Evolutionary conservation across 2,888 invertebrate species (phyloP).

Genomic region (Chirona hameri): DNA sequence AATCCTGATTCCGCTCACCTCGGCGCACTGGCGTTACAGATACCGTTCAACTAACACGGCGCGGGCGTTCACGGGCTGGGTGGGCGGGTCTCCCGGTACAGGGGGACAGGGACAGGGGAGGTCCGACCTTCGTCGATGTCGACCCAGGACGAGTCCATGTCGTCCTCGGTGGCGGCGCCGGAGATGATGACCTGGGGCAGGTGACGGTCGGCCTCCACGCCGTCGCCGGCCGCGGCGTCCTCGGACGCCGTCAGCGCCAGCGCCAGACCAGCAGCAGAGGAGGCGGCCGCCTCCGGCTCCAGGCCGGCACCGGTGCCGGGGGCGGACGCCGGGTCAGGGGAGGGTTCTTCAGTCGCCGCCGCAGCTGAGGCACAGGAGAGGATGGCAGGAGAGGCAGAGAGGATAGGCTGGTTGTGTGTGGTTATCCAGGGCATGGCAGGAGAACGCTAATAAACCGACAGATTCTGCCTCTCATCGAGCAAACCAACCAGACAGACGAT

Average conservation of each 20-base stretch:
- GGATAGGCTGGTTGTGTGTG: no score
- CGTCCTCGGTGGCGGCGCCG: background rate
- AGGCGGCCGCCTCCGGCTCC: background rate
- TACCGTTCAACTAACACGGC: no score
- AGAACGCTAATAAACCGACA: no score
- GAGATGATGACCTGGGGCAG: background rate
- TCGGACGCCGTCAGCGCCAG: background rate
- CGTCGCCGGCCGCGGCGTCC: background rate
- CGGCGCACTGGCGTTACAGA: no score
- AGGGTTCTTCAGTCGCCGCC: background rate
- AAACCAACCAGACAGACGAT: no score
- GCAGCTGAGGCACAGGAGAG: background rate
- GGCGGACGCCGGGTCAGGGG: background rate
- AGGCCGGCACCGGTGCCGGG: background rate
- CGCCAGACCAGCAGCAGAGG: background rate
- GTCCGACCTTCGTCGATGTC: background rate
- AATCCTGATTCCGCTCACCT: no score
- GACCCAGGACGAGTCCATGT: background rate
- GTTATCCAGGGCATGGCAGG: no score
- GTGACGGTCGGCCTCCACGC: background rate
- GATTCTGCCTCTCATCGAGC: no score
- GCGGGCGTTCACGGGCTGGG: no score
- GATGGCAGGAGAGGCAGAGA: background rate
- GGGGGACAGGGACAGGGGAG: background rate
- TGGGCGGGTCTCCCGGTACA: no score